These are phyloP conservation scores for Venusia cambrica DNA, from an alignment of 2,888 invertebrate genomes.

Conservation along the genomic window DNA sequence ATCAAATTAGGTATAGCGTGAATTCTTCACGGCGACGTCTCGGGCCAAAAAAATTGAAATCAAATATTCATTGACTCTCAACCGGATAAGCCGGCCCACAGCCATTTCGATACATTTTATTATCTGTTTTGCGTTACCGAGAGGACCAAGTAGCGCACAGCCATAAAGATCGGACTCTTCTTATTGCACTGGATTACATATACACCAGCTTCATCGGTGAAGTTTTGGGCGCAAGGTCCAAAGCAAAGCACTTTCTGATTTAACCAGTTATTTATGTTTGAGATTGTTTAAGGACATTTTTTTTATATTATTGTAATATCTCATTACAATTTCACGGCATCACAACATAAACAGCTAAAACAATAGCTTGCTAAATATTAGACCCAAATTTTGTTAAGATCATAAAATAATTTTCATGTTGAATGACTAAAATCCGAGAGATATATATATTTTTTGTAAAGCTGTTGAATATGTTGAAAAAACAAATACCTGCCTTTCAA, in stretches of 20 bases:
- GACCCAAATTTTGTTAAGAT: constrained; percentile 6
- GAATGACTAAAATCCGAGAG: constrained; percentile 63
- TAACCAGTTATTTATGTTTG: too few species aligned
- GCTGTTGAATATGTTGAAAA: constrained; percentile 67
- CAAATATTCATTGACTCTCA: constrained; percentile 81
- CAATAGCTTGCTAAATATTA: constrained; percentile 3
- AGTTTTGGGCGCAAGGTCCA: constrained; percentile 1
- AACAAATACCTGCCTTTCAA: constrained; percentile 59
- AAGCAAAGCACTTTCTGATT: too few species aligned
- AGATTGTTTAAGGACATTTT: too few species aligned
- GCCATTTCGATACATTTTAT: constrained; percentile 81
- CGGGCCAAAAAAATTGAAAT: constrained; percentile 79
- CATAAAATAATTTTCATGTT: constrained; percentile 40
- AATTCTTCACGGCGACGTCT: constrained; percentile 80
- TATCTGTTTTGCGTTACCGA: constrained; percentile 72
- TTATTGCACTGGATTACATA: constrained; percentile 31
- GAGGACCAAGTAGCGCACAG: constrained; percentile 44
- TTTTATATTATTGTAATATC: too few species aligned
- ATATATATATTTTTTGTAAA: constrained; percentile 63
- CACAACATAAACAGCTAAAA: not conserved
- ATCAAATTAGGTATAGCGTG: constrained; percentile 81
- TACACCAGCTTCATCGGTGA: constrained; percentile 6
- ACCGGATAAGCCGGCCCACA: constrained; percentile 79
- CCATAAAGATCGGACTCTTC: constrained; percentile 38
- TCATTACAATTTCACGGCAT: constrained; percentile 1